phyloP scores from a whole-genome alignment of 64 coral and sea anemone species.

The Dendronephthya gigantea region DNA sequence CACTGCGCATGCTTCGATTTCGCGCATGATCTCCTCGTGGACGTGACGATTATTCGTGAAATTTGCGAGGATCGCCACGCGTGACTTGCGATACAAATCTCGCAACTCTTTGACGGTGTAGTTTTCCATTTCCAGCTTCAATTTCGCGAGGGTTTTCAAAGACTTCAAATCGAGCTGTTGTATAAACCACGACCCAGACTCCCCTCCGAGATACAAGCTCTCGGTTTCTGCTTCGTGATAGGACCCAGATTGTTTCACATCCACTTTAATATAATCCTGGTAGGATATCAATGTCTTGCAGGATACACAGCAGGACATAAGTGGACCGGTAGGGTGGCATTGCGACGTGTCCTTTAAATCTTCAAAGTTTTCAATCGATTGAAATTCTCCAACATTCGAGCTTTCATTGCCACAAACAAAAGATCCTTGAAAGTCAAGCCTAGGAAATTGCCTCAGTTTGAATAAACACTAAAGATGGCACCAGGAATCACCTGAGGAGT shows the following conservation, averaged over 20 bases:
- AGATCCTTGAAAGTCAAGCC: background rate
- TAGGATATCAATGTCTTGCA: background rate
- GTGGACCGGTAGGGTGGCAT: background rate
- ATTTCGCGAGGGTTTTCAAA: slow-evolving; percentile 26
- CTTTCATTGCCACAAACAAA: background rate
- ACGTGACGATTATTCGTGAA: slow-evolving; percentile 73
- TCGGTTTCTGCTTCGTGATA: background rate
- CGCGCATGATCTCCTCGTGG: slow-evolving; percentile 52
- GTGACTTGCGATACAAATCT: slow-evolving; percentile 50
- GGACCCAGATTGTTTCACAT: background rate
- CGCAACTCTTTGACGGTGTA: slow-evolving; percentile 59
- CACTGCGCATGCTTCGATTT: slow-evolving; percentile 45
- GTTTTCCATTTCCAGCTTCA: slow-evolving; percentile 45
- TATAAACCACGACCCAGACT: slow-evolving; percentile 38
- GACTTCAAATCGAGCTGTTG: slow-evolving; percentile 56
- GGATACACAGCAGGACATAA: background rate
- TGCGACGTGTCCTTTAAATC: background rate
- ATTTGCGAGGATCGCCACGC: slow-evolving; percentile 63
- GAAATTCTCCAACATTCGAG: background rate
- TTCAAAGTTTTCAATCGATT: background rate
- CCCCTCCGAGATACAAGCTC: background rate
- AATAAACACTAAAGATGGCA: background rate
- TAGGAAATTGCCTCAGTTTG: background rate
- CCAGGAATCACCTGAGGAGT: too few relatives aligned
- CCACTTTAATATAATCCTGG: background rate